Evolutionary conservation across 2,113 vertebrate species (phyloP), one percentile per base, ranked within the genome.

Genomic region (Romanogobio albipinnatus): DNA sequence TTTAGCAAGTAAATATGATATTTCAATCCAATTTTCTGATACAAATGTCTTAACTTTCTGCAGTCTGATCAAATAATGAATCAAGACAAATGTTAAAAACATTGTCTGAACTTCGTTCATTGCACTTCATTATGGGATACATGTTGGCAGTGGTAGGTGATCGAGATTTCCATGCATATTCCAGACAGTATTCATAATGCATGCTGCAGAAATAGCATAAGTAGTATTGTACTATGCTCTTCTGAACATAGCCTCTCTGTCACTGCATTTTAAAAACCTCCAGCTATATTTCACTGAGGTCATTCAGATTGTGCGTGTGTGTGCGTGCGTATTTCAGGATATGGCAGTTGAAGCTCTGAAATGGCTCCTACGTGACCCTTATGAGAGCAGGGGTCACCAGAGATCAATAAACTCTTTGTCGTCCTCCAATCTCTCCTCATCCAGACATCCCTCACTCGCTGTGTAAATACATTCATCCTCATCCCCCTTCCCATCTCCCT

Each of bases 401-500:
- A 91, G 91, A 94, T 95, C 94, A 95, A 95, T 95, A 93, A 88
- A 88, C 88, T 92, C 89, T 88, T 90, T 88, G 88, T 91, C 86
- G 87, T 87, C 81, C 87, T 89, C 85, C 51, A 77, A 45, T 87
- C 83, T 90, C 39, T 33, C 14, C 62, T 89, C 86, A 91, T 88
- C 84, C 86, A 82, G 47, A 56, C 81, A 82, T 90, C 85, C 81
- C 81, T 87, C 84, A 68, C 85, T 88, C 22, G 43, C 89, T 85
- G 88, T 75, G 85, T 87, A 86, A 85, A 87, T 90, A 82, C 62
- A 87, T 79, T 59, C 87, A 78, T 53, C 33, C 84, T 84, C 82
- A 71, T 56, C 82, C 84, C 36, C 39, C 84, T 24, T 58, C 9
- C 19, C 29, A 45, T 84, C 78, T 73, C 49, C 73, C 80, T 76